Percentiles rank a stretch among this genome's conserved stretches.
Evolutionary conservation across 2,113 vertebrate genomes (phyloP).

Genomic region (Gorsachius goisagi): DNA sequence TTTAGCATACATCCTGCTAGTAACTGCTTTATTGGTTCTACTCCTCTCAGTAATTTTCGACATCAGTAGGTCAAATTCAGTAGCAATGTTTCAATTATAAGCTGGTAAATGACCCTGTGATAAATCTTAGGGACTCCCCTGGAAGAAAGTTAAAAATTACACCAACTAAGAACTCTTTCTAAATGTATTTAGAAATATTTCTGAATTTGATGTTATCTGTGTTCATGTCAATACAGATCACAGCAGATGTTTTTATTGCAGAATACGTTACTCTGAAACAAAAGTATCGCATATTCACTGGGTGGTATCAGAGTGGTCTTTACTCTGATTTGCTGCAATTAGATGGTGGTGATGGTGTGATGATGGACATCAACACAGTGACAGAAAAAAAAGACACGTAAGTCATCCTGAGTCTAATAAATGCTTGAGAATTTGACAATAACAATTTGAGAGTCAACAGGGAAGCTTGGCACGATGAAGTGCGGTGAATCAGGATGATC

Average conservation of each 20-base stretch:
- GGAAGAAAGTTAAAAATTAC: neutral
- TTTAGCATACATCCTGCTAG: neutral
- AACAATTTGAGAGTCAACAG: constrained; percentile 80
- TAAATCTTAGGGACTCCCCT: neutral
- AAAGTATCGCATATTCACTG: neutral
- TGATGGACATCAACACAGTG: constrained; percentile 49
- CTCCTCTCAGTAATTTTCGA: constrained; percentile 16
- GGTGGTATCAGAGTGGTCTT: neutral
- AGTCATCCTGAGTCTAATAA: constrained; percentile 66
- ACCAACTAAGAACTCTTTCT: neutral
- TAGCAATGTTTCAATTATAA: neutral
- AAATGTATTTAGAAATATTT: neutral
- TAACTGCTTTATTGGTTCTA: neutral
- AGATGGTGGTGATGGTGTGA: neutral
- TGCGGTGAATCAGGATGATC: constrained; percentile 81
- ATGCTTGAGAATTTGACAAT: constrained; percentile 69
- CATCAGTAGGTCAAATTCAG: neutral
- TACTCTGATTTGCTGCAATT: neutral
- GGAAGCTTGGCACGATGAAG: constrained; percentile 72
- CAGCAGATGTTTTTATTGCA: neutral
- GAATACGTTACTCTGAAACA: neutral
- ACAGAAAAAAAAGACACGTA: neutral
- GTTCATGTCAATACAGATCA: neutral
- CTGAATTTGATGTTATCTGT: neutral
- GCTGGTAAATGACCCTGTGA: neutral